phyloP scores from a whole-genome alignment of 1,140 invertebrate genomes.

The Telenomus remus region DNA sequence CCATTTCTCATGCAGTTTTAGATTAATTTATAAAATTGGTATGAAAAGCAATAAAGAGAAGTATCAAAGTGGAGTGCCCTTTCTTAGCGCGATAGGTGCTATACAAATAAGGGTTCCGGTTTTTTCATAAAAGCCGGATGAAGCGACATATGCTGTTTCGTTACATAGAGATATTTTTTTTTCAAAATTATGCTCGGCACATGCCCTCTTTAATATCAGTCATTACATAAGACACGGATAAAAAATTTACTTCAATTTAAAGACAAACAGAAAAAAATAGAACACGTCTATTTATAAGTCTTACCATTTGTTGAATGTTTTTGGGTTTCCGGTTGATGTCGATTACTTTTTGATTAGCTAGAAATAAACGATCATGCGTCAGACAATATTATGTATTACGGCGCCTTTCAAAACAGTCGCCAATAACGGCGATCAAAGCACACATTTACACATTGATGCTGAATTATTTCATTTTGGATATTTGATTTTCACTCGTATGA shows the following conservation, averaged over 20 bases:
- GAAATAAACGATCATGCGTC: neutral
- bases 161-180: constrained; percentile 19
- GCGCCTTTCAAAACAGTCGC: no score
- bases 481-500: neutral
- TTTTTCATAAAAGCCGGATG: constrained; percentile 48
- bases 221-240: constrained; percentile 16
- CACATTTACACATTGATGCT: neutral
- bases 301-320: constrained; percentile 41
- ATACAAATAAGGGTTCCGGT: constrained; percentile 48
- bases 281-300: neutral
- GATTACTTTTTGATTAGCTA: constrained; percentile 41
- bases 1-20: no score
- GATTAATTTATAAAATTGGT: no score
- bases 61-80: no score
- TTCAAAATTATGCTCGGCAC: constrained; percentile 5
- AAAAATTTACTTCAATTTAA: neutral
- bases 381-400: no score
- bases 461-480: neutral
- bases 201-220: constrained; percentile 8
- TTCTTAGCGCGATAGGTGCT: constrained; percentile 16
- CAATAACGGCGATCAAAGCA: neutral
- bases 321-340: constrained; percentile 40
- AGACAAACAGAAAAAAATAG: neutral
- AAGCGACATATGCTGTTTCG: constrained; percentile 32
- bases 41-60: no score